These are phyloP conservation scores for Chlorodrepanis virens DNA, from an alignment of 2,113 vertebrate species.

Conservation along the genomic window DNA sequence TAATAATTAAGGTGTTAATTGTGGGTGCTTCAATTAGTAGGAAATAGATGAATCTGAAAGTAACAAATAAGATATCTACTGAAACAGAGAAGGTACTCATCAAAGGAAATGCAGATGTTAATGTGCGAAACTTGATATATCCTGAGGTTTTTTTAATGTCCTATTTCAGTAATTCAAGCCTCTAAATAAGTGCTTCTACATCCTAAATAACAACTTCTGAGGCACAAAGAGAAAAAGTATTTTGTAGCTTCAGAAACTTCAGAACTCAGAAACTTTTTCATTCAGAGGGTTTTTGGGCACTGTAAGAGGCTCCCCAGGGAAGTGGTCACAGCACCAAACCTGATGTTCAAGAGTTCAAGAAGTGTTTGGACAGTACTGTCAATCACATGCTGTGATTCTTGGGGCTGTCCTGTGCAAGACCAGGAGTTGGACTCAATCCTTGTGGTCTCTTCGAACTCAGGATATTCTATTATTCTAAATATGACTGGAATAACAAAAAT, in stretches of 20 bases:
- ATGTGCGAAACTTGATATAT: background rate
- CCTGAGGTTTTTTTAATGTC: background rate
- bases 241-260: background rate
- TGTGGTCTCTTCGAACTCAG: background rate
- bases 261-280: background rate
- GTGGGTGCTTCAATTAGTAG: background rate
- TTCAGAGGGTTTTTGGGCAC: background rate
- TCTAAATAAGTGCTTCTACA: background rate
- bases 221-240: background rate
- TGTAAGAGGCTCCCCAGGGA: background rate
- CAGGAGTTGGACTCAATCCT: background rate
- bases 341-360: background rate
- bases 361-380: background rate
- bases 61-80: background rate
- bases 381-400: background rate
- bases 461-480: background rate
- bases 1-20: background rate
- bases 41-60: constrained; percentile 32
- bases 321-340: background rate
- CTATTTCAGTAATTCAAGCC: background rate
- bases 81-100: background rate
- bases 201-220: background rate
- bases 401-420: no score
- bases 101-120: background rate
- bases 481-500: background rate